Base-by-base conservation (phyloP, 1,140 invertebrate species). In the Protaetia brevitarsis region DNA sequence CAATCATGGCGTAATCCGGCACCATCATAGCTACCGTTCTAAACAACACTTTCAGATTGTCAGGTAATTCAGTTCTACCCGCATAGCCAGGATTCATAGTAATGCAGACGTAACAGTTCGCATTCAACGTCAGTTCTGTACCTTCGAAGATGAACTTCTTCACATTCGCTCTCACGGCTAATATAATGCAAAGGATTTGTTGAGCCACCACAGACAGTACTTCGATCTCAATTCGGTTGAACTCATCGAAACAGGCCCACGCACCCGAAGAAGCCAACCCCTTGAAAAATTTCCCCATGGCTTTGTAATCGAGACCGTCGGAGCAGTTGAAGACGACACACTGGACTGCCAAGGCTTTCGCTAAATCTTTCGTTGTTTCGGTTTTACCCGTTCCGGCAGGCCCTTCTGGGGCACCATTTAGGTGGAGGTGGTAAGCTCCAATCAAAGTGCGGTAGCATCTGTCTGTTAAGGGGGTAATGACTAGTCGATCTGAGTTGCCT, bases 11-110 rank as follows among this genome's bases (percentile, higher is more conserved):
- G 76, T 95, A 96, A 77, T 97, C 92, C 0, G 95, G 94, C 10
- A 96, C 93, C 93, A 96, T 96, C 94, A 97, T 97, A 0, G 94
- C 91, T 3, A 97, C 93, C 1, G 93, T 93, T 30, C 95, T 86
- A 77, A 97, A 97, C 2, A 97, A 79, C 0, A 93, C 91, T 77
- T 96, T 96, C 5, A 96, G 78, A 78, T 96, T 97, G 73, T 96
- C 94, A 0, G 95, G 95, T 31, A 96, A 76, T 73, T 94, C 91
- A 0, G 90, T 88, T 59, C 92, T 83, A 26, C 92, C 94, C 3
- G 92, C 93, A 74, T 96, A 96, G 36, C 93, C 90, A 0, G 93
- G 93, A 81, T 96, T 96, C 93, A 96, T 96, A 0, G 94, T 96
- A 66, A 97, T 96, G 73, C 93, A 95, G 0, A 95, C 89, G 67